Percentiles rank a stretch among this genome's conserved stretches.
Conservation (phyloP, 2,888 invertebrate genomes). For the Eupithecia centaureata region DNA sequence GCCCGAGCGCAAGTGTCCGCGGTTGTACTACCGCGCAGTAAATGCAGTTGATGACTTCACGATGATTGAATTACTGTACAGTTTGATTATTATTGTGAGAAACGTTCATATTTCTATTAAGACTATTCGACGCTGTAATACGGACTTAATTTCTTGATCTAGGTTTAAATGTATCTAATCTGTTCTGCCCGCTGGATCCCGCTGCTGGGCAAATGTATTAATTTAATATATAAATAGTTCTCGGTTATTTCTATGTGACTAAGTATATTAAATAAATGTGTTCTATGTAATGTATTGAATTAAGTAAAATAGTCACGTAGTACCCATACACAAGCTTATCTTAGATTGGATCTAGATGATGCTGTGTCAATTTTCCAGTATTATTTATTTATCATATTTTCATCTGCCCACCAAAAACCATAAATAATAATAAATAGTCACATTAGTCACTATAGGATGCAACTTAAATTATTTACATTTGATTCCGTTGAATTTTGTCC, state of each 20-base stretch:
- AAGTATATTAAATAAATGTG: no score
- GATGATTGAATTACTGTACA: conserved; percentile 4
- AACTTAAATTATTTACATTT: neutral
- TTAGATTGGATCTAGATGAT: no score
- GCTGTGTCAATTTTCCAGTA: no score
- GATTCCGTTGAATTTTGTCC: neutral
- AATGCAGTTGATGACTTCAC: conserved; percentile 11
- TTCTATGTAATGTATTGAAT: no score
- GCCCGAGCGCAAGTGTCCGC: conserved; percentile 58
- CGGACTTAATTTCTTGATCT: neutral
- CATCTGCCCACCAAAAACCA: neutral
- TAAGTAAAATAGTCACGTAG: no score
- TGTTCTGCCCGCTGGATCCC: neutral
- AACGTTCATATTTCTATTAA: neutral
- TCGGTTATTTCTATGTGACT: no score
- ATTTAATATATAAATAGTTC: no score
- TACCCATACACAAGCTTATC: no score
- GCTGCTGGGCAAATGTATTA: neutral
- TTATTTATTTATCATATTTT: no score
- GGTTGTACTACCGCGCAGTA: conserved; percentile 51
- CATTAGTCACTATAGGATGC: neutral
- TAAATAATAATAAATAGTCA: neutral
- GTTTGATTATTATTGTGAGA: neutral
- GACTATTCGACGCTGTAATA: neutral
- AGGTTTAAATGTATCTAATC: neutral